Evolutionary conservation across 2,113 vertebrate genomes (phyloP), one percentile per base, ranked within the genome.

Genomic region (Nerophis lumbriciformis): DNA sequence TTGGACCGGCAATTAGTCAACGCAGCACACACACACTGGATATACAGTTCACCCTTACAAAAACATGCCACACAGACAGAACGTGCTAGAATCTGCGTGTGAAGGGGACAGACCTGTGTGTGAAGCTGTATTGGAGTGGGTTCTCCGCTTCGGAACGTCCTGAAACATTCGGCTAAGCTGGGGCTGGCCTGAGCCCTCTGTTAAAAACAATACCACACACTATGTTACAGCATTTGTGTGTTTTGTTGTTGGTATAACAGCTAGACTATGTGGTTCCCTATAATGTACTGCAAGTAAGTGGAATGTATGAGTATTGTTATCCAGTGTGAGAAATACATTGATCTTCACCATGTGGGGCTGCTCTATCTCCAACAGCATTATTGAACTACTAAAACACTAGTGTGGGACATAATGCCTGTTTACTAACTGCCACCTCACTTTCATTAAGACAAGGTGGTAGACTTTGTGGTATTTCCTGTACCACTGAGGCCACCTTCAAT

Each of bases 101-200:
- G 91, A 92, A 92, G 91, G 92, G 89, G 92, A 90, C 93, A 92
- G 92, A 93, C 93, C 94, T 95, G 94, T 92, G 92, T 94, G 93
- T 88, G 87, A 95, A 91, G 90, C 92, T 93, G 93, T 93, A 94
- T 95, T 92, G 85, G 94, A 93, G 92, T 90, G 90, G 93, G 92
- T 90, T 95, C 94, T 95, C 93, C 94, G 93, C 93, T 96, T 96
- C 94, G 94, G 94, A 90, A 91, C 93, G 91, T 97, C 95, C 93
- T 96, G 94, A 95, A 95, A 95, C 92, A 95, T 88, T 92, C 94
- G 93, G 93, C 93, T 95, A 93, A 96, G 93, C 85, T 84, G 87
- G 93, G 93, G 94, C 94, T 97, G 95, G 93, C 95, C 95, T 93
- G 95, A 94, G 93, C 94, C 93, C 93, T 97, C 95, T 96, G 94